Evolutionary conservation across 2,113 vertebrate genomes (phyloP).

Genomic region (Mus pahari): DNA sequence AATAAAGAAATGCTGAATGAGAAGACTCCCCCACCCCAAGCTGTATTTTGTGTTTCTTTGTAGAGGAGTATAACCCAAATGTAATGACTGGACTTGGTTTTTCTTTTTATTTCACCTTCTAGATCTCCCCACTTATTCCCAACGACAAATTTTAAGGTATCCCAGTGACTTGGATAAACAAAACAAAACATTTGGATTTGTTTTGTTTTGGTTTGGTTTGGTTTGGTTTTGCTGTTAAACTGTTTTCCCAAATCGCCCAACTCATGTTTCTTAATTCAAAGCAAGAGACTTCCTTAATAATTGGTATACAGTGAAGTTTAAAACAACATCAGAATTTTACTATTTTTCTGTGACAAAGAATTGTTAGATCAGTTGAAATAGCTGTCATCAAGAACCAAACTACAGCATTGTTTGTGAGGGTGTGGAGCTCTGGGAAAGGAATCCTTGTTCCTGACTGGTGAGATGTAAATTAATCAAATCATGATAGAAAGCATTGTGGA

Average conservation of each 20-base stretch:
- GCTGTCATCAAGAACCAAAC: neutral
- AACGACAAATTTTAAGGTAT: conserved; percentile 34
- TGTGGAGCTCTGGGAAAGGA: neutral
- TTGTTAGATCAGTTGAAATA: neutral
- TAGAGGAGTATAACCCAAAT: conserved; percentile 14
- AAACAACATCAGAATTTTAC: conserved; percentile 71
- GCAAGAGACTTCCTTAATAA: conserved; percentile 71
- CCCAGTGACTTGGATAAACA: conserved; percentile 1
- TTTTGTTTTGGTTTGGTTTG: neutral
- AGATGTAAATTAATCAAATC: neutral
- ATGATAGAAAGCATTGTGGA: neutral
- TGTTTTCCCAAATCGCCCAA: conserved; percentile 38
- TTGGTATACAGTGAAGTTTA: conserved; percentile 52
- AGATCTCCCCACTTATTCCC: conserved; percentile 14
- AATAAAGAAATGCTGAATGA: conserved; percentile 34
- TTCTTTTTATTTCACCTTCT: neutral
- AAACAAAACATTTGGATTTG: neutral
- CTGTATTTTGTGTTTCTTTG: conserved; percentile 25
- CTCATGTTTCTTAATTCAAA: conserved; percentile 64
- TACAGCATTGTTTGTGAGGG: neutral
- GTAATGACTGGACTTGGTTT: neutral
- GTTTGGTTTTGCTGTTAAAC: neutral
- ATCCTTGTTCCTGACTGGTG: neutral
- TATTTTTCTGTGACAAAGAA: conserved; percentile 61
- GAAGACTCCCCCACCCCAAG: neutral